These are phyloP conservation scores for Upupa epops DNA, from an alignment of 2,113 vertebrate genomes.

Conservation along the genomic window DNA sequence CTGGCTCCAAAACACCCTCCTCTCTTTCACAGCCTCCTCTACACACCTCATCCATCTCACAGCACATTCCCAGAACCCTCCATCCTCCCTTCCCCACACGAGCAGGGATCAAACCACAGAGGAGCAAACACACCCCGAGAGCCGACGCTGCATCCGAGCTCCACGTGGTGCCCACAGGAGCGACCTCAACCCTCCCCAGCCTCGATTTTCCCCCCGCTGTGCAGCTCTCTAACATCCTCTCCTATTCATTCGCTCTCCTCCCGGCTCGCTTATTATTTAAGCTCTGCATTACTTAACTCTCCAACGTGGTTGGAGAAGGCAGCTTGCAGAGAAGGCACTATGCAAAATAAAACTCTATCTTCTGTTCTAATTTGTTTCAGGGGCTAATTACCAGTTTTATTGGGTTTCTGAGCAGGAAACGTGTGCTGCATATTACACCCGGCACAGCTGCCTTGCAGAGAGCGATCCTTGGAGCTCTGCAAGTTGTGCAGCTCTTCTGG, in stretches of 20 bases:
- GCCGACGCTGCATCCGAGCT: rapidly evolving
- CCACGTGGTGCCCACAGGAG: background rate
- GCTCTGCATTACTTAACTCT: conserved; percentile 25
- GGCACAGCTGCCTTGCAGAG: background rate
- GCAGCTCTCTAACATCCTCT: background rate
- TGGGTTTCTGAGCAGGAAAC: background rate
- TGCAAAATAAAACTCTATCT: conserved; percentile 18
- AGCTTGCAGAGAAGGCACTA: background rate
- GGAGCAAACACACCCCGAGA: background rate
- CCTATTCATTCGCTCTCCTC: conserved; percentile 18
- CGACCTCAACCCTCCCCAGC: background rate
- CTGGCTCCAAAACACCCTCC: background rate
- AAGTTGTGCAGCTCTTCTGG: background rate
- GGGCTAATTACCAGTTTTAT: conserved; percentile 44
- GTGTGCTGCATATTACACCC: background rate
- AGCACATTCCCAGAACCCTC: background rate
- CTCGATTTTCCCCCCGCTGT: background rate
- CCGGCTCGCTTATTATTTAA: background rate
- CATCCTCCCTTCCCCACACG: background rate
- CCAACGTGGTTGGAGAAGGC: background rate
- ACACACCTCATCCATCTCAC: background rate
- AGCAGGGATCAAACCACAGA: background rate
- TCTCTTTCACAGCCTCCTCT: background rate
- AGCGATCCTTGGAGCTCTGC: background rate
- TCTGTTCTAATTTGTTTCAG: conserved; percentile 32